A percentile compares a stretch with the other conserved stretches of the same genome.
Evolutionary conservation across 2,888 invertebrate genomes (phyloP).

Genomic region (Cylindroiulus punctatus): DNA sequence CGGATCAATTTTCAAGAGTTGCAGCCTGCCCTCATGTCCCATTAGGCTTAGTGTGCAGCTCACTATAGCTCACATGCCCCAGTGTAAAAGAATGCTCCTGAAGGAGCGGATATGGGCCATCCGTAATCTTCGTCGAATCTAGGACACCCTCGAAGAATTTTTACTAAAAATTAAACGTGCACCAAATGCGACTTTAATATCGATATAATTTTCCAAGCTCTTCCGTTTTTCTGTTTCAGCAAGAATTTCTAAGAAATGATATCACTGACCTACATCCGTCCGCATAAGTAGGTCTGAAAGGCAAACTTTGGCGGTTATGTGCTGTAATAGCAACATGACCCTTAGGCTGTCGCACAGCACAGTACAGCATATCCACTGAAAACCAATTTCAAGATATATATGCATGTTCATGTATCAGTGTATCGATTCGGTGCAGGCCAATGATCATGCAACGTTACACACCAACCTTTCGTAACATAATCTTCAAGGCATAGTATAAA

Average conservation of each 20-base stretch:
- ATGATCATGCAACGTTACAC: not conserved
- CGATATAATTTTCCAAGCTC: not conserved
- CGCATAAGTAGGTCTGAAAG: not conserved
- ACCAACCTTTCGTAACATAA: no score
- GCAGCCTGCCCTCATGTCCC: constrained; percentile 25
- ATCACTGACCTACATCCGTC: constrained; percentile 47
- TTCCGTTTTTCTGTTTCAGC: not conserved
- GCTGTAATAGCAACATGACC: not conserved
- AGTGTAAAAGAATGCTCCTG: not conserved
- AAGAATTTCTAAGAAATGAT: constrained; percentile 7
- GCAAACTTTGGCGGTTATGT: not conserved
- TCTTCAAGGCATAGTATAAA: no score
- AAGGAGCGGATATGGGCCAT: constrained; percentile 27
- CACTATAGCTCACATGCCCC: constrained; percentile 2
- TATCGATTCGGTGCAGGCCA: not conserved
- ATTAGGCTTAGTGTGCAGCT: constrained; percentile 10
- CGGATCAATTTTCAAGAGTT: constrained; percentile 30
- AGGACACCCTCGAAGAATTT: constrained; percentile 21
- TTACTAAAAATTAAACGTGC: constrained; percentile 14
- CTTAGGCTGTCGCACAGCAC: not conserved
- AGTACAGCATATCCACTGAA: not conserved
- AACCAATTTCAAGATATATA: constrained; percentile 1
- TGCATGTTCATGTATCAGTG: no score
- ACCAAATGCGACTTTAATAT: constrained; percentile 41
- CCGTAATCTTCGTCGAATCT: constrained; percentile 15